Base-by-base conservation (phyloP, 2,888 invertebrate genomes). In the Drosophila anomelani region DNA sequence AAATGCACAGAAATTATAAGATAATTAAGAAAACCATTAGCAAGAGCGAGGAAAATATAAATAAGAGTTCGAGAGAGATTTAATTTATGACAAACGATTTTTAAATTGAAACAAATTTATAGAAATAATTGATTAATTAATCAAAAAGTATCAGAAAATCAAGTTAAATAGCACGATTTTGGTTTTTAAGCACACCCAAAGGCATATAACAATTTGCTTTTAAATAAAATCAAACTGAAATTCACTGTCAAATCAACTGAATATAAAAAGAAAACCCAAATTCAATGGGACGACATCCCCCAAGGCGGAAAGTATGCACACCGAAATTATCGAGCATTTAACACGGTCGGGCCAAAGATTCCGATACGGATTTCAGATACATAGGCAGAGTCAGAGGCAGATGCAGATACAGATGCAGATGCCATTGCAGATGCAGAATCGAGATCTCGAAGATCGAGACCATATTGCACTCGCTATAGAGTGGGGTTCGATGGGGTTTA, bases 301-400 rank as follows among this genome's bases (percentile, higher is more conserved):
- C 34, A 15, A 47, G 55, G 49, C 46, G 23, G 39, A 38, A 73
- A 58, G 57, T 44, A 73, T 73, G 74, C 49, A 51, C 70, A 68
- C 17, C 61, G 80, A 88, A 88, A 85, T 80, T 72, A 85, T 85
- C 83, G 86, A 77, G 77, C 86, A 80, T 85, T 85, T 85, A 85
- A 85, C 88, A 85, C 84, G 69, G 80, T 68, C 62, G 72, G 59
- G 57, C 76, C 46, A 67, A 26, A 75, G 63, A 62, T 74, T 73
- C 51, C 58, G 44, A 84, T 54, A 39, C 54, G 17, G 46, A 67
- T 67, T 67, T 67, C 46, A 12, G 66, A 46, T 61, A 34, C 26
- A 36, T 34, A 36, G 26, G 43, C 61, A 60, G 44, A 60, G 32
- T 13, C 62, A 47, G 39, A 29, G 53, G 10, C 34, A 12, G 20